Percentiles rank a stretch among this genome's conserved stretches.
Conservation (phyloP, 2,888 invertebrate genomes). For the Phyto melanocephala region DNA sequence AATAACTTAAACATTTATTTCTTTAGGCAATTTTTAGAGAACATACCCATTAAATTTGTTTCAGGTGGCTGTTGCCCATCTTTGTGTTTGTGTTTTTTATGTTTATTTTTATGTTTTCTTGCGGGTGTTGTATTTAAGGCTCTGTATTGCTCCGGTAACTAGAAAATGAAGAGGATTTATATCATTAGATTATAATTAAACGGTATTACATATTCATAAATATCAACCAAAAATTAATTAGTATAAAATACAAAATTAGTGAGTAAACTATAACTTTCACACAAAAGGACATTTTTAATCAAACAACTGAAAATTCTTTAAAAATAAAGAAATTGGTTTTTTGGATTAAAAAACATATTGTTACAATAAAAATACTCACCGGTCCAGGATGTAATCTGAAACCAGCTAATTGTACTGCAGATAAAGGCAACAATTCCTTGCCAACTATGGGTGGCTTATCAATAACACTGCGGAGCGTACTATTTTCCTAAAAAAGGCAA, state of each 20-base stretch:
- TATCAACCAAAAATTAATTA: too few relatives aligned
- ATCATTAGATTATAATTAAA: too few relatives aligned
- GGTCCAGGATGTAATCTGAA: slow-evolving; percentile 97
- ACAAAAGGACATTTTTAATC: too few relatives aligned
- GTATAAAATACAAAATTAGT: too few relatives aligned
- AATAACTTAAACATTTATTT: neutral
- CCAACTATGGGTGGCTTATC: slow-evolving; percentile 97
- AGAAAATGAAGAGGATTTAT: slow-evolving; percentile 55
- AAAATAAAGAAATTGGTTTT: too few relatives aligned
- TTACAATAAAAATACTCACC: slow-evolving; percentile 71
- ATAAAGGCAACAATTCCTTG: slow-evolving; percentile 91
- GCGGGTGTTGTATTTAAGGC: slow-evolving; percentile 94
- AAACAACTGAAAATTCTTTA: too few relatives aligned
- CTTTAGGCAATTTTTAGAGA: neutral
- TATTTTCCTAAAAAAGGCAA: slow-evolving; percentile 82
- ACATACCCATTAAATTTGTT: slow-evolving; percentile 84
- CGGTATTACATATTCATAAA: too few relatives aligned
- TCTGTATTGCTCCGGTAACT: slow-evolving; percentile 96
- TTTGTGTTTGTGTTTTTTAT: slow-evolving; percentile 96
- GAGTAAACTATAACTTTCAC: too few relatives aligned
- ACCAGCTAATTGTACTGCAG: slow-evolving; percentile 92
- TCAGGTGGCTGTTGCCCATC: slow-evolving; percentile 90
- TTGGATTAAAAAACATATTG: too few relatives aligned
- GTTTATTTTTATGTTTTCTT: slow-evolving; percentile 96
- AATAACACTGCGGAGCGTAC: slow-evolving; percentile 94